Conservation (phyloP, 2,113 vertebrate genomes). For the Cyanoramphus novaezelandiae region DNA sequence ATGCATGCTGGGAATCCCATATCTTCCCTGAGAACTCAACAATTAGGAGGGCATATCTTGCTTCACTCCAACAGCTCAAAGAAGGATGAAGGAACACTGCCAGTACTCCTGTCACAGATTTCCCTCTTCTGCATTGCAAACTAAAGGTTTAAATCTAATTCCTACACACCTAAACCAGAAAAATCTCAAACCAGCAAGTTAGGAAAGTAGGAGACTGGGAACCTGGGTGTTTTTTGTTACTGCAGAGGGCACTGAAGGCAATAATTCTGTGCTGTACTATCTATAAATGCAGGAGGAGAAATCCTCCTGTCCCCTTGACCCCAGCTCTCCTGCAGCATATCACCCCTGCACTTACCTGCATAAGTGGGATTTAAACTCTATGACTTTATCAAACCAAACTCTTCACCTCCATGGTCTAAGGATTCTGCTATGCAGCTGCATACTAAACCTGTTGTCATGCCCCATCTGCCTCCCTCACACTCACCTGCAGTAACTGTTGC, state of each 20-base stretch:
- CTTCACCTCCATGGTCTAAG: not conserved
- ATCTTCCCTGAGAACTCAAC: not conserved
- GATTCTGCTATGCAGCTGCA: not conserved
- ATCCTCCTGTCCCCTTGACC: accelerated
- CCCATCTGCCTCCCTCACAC: not conserved
- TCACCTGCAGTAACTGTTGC: not conserved
- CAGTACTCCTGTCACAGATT: not conserved
- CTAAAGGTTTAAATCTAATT: not conserved
- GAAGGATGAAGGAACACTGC: not conserved
- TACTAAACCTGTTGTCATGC: accelerated
- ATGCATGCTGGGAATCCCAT: not conserved
- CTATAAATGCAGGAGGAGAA: not conserved
- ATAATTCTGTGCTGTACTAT: not conserved
- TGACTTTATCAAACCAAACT: not conserved
- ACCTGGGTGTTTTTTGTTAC: not conserved
- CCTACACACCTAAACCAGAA: not conserved
- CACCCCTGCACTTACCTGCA: not conserved
- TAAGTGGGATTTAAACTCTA: not conserved
- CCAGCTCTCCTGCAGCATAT: not conserved
- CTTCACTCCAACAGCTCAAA: not conserved
- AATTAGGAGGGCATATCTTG: not conserved
- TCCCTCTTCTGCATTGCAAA: not conserved
- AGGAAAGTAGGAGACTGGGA: not conserved
- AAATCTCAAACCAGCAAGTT: not conserved
- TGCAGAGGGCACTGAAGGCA: not conserved